These are phyloP conservation scores for Phycodurus eques DNA, from an alignment of 2,113 vertebrate genomes.

Conservation along the genomic window DNA sequence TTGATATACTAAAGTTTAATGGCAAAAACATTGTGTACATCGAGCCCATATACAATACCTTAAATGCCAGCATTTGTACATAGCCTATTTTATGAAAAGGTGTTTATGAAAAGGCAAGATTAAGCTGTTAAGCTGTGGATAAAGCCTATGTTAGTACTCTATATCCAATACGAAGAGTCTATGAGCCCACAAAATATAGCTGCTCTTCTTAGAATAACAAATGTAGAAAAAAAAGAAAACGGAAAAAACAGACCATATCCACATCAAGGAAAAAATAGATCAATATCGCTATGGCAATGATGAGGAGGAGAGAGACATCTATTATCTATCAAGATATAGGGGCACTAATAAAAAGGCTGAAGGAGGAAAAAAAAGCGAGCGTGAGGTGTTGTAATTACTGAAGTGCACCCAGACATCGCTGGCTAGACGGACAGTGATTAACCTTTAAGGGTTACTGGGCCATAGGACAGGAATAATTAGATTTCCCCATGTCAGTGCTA, in stretches of 20 bases:
- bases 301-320: slow-evolving; percentile 9
- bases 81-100: no score
- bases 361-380: slow-evolving; percentile 2
- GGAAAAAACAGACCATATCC: neutral
- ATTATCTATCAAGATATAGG: slow-evolving; percentile 8
- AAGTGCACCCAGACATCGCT: slow-evolving; percentile 60
- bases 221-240: neutral
- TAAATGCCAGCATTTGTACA: no score
- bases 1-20: no score
- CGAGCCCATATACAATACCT: no score
- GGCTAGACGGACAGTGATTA: slow-evolving; percentile 71
- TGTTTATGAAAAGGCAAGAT: no score
- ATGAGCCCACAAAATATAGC: neutral
- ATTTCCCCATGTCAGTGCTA: slow-evolving; percentile 44
- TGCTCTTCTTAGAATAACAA: neutral
- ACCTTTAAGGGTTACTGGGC: slow-evolving; percentile 71
- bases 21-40: no score
- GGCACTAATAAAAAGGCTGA: slow-evolving; percentile 15
- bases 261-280: neutral
- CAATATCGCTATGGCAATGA: neutral
- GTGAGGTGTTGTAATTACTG: slow-evolving; percentile 62
- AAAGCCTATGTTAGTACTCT: no score
- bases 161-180: neutral
- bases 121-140: no score
- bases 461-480: slow-evolving; percentile 72